Base-by-base conservation (phyloP, 1,140 invertebrate species). In the Meloidogyne chitwoodi region DNA sequence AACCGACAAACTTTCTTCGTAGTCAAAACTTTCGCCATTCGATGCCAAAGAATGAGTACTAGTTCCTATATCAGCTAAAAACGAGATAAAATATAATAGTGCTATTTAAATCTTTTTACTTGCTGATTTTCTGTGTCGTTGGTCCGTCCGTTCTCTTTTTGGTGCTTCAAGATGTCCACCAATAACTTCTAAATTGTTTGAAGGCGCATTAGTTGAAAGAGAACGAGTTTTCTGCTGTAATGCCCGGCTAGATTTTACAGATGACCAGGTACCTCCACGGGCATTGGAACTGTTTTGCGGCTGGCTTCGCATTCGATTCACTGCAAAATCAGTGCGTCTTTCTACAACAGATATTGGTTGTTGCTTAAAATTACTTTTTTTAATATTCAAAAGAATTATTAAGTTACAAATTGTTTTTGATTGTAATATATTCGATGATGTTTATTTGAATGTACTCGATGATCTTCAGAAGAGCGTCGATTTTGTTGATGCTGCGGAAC, bases 21-120 rank as follows among this genome's bases (percentile, higher is more conserved):
- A 87, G 2, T 87, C 83, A 64, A 81, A 79, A 38, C 78, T 79
- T 71, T 86, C 84, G 24, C 85, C 84, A 69, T 86, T 86, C 16
- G 85, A 84, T 27, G 70, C 80, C n/a, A 80, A 31, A 19, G 83
- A 80, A 73, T 83, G 27, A 56, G 81, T 66, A 65, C 71, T 74
- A 71, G 75, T 56, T 24, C 74, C 76, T 12, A 75, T 62, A 38
- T 72, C 77, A 27, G 78, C 84, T 85, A 67, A 66, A 81, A 74
- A 76, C 16, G 24, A 29, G 19, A 48, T 26, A 77, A 8, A 73
- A 34, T 12, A 29, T 16, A 26, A n/a, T 6, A 6, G 31, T 16
- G 16, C 10, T n/a, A 19, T 34, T n/a, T 26, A 14, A 27, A 48
- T 14, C 12, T 34, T n/a, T 10, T 56, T 56, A 73, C 71, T 64